A percentile compares a stretch with the other conserved stretches of the same genome.
These are phyloP conservation scores for Clytia hemisphaerica DNA, from an alignment of 30 jellyfish, hydroid and myxozoan genomes.

Conservation along the genomic window DNA sequence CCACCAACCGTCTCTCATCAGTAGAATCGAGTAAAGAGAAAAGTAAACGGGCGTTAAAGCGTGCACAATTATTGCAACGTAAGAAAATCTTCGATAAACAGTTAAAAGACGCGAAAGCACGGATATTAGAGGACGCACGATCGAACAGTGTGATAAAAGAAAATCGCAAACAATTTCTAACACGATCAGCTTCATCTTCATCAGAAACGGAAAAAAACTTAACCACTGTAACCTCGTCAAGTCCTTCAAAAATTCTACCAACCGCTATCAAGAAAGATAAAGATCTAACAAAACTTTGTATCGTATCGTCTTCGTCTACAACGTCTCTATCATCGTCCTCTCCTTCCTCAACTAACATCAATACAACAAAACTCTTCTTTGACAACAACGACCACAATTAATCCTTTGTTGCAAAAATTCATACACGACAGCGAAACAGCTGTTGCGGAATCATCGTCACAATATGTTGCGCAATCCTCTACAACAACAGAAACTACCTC, in stretches of 20 bases:
- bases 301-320: no score
- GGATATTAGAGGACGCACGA: conserved; percentile 56
- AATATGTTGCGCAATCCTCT: background rate
- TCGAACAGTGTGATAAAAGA: conserved; percentile 28
- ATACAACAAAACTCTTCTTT: no score
- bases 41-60: conserved; percentile 75
- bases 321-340: no score
- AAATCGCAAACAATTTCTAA: background rate
- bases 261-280: no score
- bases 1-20: background rate
- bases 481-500: conserved; percentile 28
- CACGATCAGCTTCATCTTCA: background rate
- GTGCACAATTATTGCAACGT: conserved; percentile 79
- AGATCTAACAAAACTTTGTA: no score
- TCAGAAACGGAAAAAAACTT: background rate
- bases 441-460: background rate
- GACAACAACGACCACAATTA: no score
- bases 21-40: conserved; percentile 41
- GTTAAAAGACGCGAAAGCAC: conserved; percentile 67
- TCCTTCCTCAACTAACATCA: no score
- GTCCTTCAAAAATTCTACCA: no score
- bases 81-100: conserved; percentile 63
- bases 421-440: no score
- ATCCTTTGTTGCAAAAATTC: no score
- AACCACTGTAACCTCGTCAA: conserved; percentile 1